These are phyloP conservation scores for Coleophora flavipennella DNA, from an alignment of 2,888 invertebrate genomes.

Conservation along the genomic window DNA sequence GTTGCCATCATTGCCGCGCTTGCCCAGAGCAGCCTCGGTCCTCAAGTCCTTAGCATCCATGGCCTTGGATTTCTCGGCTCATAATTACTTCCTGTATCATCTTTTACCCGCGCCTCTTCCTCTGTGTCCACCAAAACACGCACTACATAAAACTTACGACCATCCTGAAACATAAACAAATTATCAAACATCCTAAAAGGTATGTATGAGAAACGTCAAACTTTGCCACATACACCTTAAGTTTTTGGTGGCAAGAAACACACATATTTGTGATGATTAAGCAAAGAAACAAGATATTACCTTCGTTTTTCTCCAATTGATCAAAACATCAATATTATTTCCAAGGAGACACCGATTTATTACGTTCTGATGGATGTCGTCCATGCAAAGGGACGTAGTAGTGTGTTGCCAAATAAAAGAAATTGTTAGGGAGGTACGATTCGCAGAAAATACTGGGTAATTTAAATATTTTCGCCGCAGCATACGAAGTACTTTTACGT, in stretches of 20 bases:
- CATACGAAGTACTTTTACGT: no score
- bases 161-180: conserved; percentile 69
- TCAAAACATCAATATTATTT: conserved; percentile 63
- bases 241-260: conserved; percentile 8
- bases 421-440: not conserved
- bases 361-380: conserved; percentile 48
- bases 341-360: conserved; percentile 69
- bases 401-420: conserved; percentile 27
- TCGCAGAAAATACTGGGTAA: no score
- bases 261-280: conserved; percentile 7
- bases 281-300: conserved; percentile 21
- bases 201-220: conserved; percentile 62
- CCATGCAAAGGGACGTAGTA: conserved; percentile 27
- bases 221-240: conserved; percentile 57
- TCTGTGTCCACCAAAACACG: conserved; percentile 11
- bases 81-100: conserved; percentile 43
- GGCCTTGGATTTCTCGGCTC: conserved; percentile 34
- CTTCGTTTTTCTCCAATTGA: conserved; percentile 27
- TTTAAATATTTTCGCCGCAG: no score
- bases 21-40: conserved; percentile 43
- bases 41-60: conserved; percentile 66
- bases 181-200: conserved; percentile 32
- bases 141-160: conserved; percentile 26
- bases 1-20: conserved; percentile 53
- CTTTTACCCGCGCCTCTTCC: conserved; percentile 23